Percentiles rank a stretch among this genome's conserved stretches.
Evolutionary conservation across 2,113 vertebrate species (phyloP).

Genomic region (Plotosus lineatus): DNA sequence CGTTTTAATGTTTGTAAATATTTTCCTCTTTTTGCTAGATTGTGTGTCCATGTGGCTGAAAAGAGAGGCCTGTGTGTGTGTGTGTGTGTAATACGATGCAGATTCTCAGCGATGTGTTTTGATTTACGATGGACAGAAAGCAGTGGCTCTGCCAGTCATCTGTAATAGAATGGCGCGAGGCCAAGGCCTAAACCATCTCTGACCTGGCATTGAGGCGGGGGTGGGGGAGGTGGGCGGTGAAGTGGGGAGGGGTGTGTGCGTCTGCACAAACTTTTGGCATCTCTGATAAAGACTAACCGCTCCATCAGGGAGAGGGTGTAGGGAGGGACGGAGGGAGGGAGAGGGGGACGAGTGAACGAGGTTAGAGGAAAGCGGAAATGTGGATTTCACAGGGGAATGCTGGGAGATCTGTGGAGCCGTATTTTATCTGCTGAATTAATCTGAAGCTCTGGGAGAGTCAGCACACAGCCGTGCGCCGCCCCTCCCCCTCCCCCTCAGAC

Average conservation of each 20-base stretch:
- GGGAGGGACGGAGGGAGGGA: constrained; percentile 38
- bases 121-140: constrained; percentile 71
- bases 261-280: constrained; percentile 71
- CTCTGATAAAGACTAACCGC: constrained; percentile 65
- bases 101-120: constrained; percentile 64
- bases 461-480: background rate
- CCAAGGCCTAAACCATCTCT: constrained; percentile 82
- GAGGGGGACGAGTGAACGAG: background rate
- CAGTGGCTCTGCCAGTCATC: constrained; percentile 76
- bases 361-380: constrained; percentile 56
- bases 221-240: constrained; percentile 62
- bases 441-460: constrained; percentile 59
- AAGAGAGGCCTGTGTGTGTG: constrained; percentile 38
- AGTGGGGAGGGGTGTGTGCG: constrained; percentile 48
- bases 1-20: constrained; percentile 23
- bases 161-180: constrained; percentile 77
- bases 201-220: constrained; percentile 73
- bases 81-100: constrained; percentile 53
- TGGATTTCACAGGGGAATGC: constrained; percentile 55
- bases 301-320: constrained; percentile 47
- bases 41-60: background rate
- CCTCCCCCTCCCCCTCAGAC: constrained; percentile 13
- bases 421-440: constrained; percentile 65
- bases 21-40: constrained; percentile 9
- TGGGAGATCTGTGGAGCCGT: constrained; percentile 62